Evolutionary conservation across 53 echinoderm and acorn worm species (phyloP), one percentile per base, ranked within the genome.

Genomic region (Actinopyga echinites): DNA sequence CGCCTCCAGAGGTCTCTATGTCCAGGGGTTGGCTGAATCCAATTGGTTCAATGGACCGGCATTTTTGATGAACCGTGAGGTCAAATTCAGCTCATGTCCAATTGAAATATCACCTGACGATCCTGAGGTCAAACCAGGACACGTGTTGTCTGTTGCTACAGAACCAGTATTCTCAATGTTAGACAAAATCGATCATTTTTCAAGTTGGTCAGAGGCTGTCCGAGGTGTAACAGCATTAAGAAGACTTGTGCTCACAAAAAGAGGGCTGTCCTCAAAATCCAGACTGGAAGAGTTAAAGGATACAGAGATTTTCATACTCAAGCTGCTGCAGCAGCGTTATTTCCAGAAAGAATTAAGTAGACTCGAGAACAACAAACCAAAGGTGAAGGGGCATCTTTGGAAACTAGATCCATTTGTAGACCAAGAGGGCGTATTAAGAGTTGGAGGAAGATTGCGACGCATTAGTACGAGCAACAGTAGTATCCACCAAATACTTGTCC

Each of bases 91-190:
- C 26, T 45, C 56, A 44, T 36, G 42, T 30, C n/a, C 75, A 1
- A 30, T 30, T 32, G 56, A 67, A 30, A 38, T 83, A 17, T 43
- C 11, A 31, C 24, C 53, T 67, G 89, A 82, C 19, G 92, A 89
- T 62, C 92, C 89, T 5, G 92, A 92, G 74, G 92, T 89, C 1
- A 89, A 79, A 62, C 3, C 74, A 45, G 74, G 74, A 45, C 22
- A 74, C 21, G 83, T 52, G 25, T 30, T 36, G 2, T 20, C 55
- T 31, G 49, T 88, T 31, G 38, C 83, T 38, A 65, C 86, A 37
- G 74, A 79, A 30, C 17, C 57, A 0, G 69, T 20, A 0, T 26
- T 17, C 68, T 30, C 52, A 40, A 31, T 87, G 30, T 43, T 87
- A 45, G 49, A 64, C 9, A 83, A 65, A 40, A 55, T 83, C 1